Conservation (phyloP, 2,888 invertebrate genomes). For the Gryllus longicercus region DNA sequence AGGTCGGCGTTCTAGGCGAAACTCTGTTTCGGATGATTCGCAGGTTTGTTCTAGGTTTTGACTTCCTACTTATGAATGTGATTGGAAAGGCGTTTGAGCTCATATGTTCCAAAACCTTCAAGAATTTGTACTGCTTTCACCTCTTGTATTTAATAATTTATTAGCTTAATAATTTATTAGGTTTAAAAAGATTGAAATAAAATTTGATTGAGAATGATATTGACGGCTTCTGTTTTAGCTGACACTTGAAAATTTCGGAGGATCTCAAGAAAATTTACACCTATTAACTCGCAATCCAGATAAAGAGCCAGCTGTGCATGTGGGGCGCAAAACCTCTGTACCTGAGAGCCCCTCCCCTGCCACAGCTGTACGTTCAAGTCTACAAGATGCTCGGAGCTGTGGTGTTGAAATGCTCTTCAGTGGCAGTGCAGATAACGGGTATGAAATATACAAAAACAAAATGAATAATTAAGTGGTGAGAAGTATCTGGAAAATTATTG, state of each 20-base stretch:
- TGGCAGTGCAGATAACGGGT: conserved; percentile 41
- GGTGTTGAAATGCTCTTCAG: conserved; percentile 47
- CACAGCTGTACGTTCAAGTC: conserved; percentile 67
- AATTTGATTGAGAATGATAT: no score
- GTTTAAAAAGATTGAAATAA: no score
- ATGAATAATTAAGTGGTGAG: no score
- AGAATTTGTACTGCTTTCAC: no score
- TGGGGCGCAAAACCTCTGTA: conserved; percentile 42
- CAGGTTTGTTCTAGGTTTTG: conserved; percentile 44
- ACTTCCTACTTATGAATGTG: no score
- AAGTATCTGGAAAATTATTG: no score
- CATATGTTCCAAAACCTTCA: no score
- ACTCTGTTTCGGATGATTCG: conserved; percentile 81
- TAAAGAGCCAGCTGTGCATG: conserved; percentile 60
- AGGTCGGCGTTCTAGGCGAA: conserved; percentile 77
- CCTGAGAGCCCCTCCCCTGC: conserved; percentile 50
- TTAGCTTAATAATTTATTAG: no score
- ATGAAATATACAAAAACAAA: no score
- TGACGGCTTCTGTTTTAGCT: conserved; percentile 50
- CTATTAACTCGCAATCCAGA: conserved; percentile 80
- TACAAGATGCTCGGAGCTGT: conserved; percentile 59
- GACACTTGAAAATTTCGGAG: conserved; percentile 90
- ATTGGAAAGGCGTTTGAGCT: no score
- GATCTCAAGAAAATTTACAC: conserved; percentile 83
- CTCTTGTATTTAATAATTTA: no score